Evolutionary conservation across 2,113 vertebrate genomes (phyloP).

Genomic region (Catharus bicknelli): DNA sequence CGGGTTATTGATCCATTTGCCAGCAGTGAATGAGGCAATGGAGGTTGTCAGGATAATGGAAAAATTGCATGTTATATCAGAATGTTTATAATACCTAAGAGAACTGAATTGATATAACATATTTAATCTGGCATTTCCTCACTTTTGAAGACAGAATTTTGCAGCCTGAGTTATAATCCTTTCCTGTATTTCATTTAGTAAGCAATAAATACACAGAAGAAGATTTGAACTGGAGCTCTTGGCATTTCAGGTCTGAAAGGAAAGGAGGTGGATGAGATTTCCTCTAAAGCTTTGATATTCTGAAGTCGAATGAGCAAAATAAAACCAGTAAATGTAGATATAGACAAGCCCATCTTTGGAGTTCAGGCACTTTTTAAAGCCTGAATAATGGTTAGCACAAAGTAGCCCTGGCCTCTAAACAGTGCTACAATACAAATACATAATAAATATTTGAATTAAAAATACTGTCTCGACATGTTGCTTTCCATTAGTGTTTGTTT

Average conservation of each 20-base stretch:
- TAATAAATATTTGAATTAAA: background rate
- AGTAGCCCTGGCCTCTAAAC: background rate
- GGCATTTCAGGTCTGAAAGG: background rate
- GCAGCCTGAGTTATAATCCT: background rate
- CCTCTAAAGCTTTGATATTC: background rate
- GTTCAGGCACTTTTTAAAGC: background rate
- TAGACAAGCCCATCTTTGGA: rapidly evolving
- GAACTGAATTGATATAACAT: conserved; percentile 16
- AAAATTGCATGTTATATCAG: background rate
- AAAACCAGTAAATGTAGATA: background rate
- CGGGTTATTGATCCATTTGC: background rate
- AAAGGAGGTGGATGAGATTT: conserved; percentile 6
- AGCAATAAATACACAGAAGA: conserved; percentile 13
- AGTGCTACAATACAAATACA: background rate
- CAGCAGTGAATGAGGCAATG: background rate
- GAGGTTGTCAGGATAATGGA: background rate
- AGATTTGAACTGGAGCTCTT: background rate
- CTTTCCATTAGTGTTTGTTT: conserved; percentile 9
- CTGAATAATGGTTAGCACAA: background rate
- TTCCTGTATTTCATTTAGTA: conserved; percentile 14
- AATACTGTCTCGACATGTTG: background rate
- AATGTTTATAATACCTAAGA: conserved; percentile 7
- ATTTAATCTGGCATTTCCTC: conserved; percentile 24
- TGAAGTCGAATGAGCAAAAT: background rate
- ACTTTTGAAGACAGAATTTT: conserved; percentile 16